Conservation (phyloP, 2,888 invertebrate species). For the Ganaspis brasiliensis region DNA sequence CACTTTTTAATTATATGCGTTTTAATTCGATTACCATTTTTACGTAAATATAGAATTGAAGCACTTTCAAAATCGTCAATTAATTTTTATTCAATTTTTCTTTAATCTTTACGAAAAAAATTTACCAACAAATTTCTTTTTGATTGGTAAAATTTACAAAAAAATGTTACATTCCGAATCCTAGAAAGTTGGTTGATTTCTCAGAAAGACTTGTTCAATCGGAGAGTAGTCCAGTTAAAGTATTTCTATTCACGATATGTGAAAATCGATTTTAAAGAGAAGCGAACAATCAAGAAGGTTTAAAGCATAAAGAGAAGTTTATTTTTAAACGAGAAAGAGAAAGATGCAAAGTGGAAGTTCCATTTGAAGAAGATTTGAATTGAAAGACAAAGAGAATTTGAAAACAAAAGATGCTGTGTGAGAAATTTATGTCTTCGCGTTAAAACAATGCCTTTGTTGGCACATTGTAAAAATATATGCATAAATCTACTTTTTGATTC, state of each 20-base stretch:
- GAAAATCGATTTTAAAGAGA: slow-evolving; percentile 12
- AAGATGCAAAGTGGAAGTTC: background rate
- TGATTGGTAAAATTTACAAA: too few relatives aligned
- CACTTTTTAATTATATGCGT: too few relatives aligned
- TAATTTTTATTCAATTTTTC: too few relatives aligned
- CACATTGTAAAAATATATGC: background rate
- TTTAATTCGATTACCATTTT: too few relatives aligned
- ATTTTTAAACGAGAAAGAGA: background rate
- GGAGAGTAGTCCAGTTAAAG: background rate
- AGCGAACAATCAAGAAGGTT: background rate
- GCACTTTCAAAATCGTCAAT: too few relatives aligned
- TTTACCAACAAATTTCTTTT: too few relatives aligned
- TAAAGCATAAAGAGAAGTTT: background rate
- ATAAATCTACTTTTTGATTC: background rate
- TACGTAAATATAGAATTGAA: too few relatives aligned
- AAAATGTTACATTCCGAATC: too few relatives aligned
- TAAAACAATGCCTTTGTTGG: background rate
- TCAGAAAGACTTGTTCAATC: background rate
- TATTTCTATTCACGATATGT: background rate
- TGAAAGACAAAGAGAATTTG: background rate
- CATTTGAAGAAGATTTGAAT: background rate
- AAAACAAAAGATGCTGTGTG: background rate
- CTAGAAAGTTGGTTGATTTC: too few relatives aligned
- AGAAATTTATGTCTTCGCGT: background rate
- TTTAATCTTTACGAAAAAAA: too few relatives aligned